phyloP scores from a whole-genome alignment of 2,797 vertebrate species.

The Silurus lanzhouensis region DNA sequence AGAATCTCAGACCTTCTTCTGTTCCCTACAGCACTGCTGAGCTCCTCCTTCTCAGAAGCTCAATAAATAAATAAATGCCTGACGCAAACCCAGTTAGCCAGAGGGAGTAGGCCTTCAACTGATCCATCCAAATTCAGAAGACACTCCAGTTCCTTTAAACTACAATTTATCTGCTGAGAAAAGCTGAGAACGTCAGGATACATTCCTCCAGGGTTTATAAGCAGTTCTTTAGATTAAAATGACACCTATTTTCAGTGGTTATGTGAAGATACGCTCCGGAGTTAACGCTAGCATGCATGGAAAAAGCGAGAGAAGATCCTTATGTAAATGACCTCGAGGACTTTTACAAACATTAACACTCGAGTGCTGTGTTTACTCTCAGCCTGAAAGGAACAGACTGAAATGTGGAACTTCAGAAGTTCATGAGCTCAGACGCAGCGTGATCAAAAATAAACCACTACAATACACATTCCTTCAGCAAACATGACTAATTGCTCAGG shows the following conservation, averaged over 20 bases:
- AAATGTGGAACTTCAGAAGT: neutral
- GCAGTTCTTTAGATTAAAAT: neutral
- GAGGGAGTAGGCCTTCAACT: neutral
- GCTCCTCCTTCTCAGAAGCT: conserved; percentile 5
- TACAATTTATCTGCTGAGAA: conserved; percentile 26
- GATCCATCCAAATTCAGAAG: neutral
- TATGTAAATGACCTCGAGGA: conserved; percentile 14
- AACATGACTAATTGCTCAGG: neutral
- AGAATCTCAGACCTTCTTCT: conserved; percentile 30
- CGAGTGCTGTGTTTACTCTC: conserved; percentile 39
- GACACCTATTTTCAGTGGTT: neutral
- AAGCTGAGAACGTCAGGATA: neutral
- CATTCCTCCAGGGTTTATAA: neutral
- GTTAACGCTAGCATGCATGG: neutral
- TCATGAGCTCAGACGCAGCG: neutral
- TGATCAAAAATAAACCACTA: neutral
- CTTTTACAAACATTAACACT: conserved; percentile 45
- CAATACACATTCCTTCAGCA: neutral
- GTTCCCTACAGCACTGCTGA: conserved; percentile 24
- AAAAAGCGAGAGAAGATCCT: conserved; percentile 16
- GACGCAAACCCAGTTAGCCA: neutral
- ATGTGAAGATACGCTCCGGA: neutral
- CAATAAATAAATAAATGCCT: neutral
- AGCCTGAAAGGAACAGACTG: conserved; percentile 10
- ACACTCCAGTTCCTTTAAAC: neutral